Percentiles rank a stretch among this genome's conserved stretches.
Conservation (phyloP, 2,888 invertebrate species). For the Noctua fimbriata region DNA sequence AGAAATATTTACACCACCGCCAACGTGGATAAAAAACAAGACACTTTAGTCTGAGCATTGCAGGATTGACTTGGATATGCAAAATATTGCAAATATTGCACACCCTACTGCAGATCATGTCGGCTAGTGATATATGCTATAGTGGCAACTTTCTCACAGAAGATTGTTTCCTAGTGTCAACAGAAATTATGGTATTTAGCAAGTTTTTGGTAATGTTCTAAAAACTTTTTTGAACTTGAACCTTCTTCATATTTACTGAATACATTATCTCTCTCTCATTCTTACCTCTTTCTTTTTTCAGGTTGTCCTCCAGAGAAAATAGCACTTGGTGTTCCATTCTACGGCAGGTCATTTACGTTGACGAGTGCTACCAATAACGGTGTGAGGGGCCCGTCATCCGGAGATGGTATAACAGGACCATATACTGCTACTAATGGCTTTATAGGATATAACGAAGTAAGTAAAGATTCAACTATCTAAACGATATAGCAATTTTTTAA, state of each 20-base stretch:
- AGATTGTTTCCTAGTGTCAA: neutral
- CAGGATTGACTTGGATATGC: neutral
- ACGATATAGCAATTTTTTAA: neutral
- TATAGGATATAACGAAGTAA: slow-evolving; percentile 94
- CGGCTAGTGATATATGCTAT: neutral
- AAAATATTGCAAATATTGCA: neutral
- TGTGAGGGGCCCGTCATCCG: slow-evolving; percentile 90
- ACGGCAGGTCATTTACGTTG: slow-evolving; percentile 93
- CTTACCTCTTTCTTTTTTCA: slow-evolving; percentile 53
- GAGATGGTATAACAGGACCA: slow-evolving; percentile 91
- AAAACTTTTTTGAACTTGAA: neutral
- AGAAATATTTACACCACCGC: neutral
- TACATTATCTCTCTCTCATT: neutral
- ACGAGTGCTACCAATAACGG: slow-evolving; percentile 79
- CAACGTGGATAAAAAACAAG: neutral
- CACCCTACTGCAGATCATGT: neutral
- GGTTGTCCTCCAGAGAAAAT: slow-evolving; percentile 91
- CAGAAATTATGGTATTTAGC: neutral
- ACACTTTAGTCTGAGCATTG: neutral
- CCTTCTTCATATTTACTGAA: neutral
- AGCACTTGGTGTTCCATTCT: slow-evolving; percentile 92
- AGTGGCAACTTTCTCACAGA: neutral
- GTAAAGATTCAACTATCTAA: neutral
- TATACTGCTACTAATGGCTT: slow-evolving; percentile 92
- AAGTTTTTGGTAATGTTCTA: neutral